Evolutionary conservation across 1,140 invertebrate species (phyloP).

Genomic region (Eriocheir sinensis): DNA sequence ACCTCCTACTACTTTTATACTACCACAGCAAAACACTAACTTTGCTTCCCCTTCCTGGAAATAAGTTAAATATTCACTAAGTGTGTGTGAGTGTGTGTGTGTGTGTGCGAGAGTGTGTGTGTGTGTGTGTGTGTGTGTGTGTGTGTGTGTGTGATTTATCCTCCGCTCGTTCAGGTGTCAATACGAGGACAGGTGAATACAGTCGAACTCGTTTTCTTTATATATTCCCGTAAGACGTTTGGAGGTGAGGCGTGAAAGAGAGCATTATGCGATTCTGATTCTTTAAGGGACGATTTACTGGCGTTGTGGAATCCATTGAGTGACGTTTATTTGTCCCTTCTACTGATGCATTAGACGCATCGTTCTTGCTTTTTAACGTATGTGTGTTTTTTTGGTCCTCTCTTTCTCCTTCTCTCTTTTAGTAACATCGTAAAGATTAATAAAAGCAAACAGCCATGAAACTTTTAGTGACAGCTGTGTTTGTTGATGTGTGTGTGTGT

Average conservation of each 20-base stretch:
- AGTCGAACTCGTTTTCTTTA: too few relatives aligned
- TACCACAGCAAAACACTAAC: too few relatives aligned
- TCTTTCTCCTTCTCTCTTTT: too few relatives aligned
- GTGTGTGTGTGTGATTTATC: slow-evolving; percentile 5
- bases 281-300: not conserved
- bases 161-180: not conserved
- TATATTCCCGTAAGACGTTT: too few relatives aligned
- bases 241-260: too few relatives aligned
- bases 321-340: not conserved
- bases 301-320: not conserved
- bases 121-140: slow-evolving; percentile 22
- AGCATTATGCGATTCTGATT: not conserved
- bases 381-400: too few relatives aligned
- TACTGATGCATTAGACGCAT: not conserved
- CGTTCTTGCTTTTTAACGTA: not conserved
- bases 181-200: not conserved
- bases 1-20: too few relatives aligned
- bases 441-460: too few relatives aligned
- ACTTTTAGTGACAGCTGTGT: not conserved
- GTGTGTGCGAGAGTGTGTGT: not conserved
- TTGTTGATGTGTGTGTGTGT: not conserved
- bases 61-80: not conserved
- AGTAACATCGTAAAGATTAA: too few relatives aligned
- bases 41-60: too few relatives aligned
- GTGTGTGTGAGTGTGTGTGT: not conserved